phyloP scores from a whole-genome alignment of 2,797 vertebrate species.

The Tangara arthus region DNA sequence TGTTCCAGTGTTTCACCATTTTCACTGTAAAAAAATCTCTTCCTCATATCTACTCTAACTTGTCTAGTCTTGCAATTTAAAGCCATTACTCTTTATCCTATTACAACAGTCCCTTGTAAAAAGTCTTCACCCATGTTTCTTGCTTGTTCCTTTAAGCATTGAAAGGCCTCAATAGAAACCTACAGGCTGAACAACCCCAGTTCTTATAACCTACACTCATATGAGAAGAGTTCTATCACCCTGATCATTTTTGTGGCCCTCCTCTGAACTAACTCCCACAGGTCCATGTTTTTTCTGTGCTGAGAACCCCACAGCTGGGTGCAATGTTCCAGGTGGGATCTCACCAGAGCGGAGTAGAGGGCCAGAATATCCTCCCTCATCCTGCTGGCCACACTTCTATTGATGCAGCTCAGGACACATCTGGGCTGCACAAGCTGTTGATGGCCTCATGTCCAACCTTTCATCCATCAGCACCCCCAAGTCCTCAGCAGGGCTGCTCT shows the following conservation, averaged over 20 bases:
- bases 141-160: background rate
- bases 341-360: rapidly evolving
- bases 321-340: background rate
- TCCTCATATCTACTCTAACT: background rate
- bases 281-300: background rate
- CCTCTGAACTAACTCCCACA: background rate
- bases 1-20: background rate
- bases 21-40: background rate
- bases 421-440: background rate
- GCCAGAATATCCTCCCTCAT: background rate
- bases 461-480: background rate
- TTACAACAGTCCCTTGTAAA: background rate
- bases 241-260: background rate
- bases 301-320: background rate
- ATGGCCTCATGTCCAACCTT: background rate
- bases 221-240: background rate
- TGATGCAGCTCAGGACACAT: background rate
- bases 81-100: background rate
- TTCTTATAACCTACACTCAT: background rate
- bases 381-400: background rate
- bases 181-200: background rate
- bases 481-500: background rate
- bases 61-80: background rate
- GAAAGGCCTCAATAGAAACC: background rate
- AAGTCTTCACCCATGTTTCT: background rate